These are phyloP conservation scores for Spisula subtruncata DNA, from an alignment of 2,888 invertebrate genomes.

Conservation along the genomic window DNA sequence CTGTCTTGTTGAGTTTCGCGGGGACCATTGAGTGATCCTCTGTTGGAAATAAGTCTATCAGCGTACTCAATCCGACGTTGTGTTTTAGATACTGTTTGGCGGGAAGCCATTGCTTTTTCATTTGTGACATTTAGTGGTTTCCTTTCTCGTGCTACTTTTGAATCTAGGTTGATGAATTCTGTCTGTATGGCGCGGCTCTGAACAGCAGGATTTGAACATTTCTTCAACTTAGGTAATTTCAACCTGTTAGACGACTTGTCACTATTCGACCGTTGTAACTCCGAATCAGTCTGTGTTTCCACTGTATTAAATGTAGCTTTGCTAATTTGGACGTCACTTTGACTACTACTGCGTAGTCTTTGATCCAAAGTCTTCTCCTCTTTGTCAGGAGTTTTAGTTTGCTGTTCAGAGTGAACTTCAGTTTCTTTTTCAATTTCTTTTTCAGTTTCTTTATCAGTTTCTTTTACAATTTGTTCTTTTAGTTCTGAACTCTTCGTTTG, in stretches of 20 bases:
- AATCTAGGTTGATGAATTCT: background rate
- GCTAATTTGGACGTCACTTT: background rate
- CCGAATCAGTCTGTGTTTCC: constrained; percentile 42
- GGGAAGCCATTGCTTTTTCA: background rate
- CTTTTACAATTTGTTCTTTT: background rate
- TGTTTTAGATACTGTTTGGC: constrained; percentile 24
- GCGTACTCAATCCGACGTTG: background rate
- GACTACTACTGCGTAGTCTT: background rate
- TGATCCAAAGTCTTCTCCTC: background rate
- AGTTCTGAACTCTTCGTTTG: constrained; percentile 50
- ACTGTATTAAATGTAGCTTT: background rate
- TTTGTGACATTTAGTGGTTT: background rate
- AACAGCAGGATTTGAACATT: background rate
- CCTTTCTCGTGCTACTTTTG: background rate
- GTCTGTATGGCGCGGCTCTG: constrained; percentile 25
- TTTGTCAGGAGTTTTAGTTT: background rate
- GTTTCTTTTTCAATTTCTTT: background rate
- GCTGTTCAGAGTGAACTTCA: too few relatives aligned
- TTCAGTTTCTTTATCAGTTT: constrained; percentile 9
- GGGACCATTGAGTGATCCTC: background rate
- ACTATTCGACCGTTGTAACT: background rate
- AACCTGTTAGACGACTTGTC: background rate
- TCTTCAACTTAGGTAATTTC: background rate
- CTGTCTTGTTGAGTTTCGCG: background rate
- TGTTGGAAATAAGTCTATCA: background rate